Evolutionary conservation across 2,113 vertebrate genomes (phyloP).

Genomic region (Aegithalos caudatus): DNA sequence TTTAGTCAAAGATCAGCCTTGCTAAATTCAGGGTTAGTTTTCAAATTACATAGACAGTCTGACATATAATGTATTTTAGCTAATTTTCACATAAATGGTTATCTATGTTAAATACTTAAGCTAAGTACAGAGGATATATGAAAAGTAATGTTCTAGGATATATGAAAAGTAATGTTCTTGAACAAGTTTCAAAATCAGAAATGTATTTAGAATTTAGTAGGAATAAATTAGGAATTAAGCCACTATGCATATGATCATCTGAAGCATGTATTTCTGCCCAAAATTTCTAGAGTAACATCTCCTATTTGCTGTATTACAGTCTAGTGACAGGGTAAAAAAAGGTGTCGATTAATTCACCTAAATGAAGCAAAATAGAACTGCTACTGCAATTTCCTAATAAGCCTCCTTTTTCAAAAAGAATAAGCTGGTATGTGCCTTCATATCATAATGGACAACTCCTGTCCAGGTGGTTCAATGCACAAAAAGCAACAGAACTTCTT

Average conservation of each 20-base stretch:
- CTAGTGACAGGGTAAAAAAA: background rate
- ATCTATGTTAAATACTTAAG: background rate
- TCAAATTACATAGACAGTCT: background rate
- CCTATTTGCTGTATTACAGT: background rate
- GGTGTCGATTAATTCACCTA: fast-evolving
- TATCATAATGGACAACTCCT: background rate
- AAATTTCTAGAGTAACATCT: background rate
- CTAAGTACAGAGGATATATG: background rate
- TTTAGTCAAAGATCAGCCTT: background rate
- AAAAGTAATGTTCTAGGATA: background rate
- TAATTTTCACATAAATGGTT: background rate
- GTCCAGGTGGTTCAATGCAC: background rate
- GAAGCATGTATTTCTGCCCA: background rate
- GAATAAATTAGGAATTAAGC: background rate
- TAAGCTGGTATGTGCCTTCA: background rate
- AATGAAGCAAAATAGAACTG: background rate
- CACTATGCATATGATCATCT: background rate
- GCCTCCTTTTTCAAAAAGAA: background rate
- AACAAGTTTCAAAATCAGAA: background rate
- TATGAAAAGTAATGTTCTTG: background rate
- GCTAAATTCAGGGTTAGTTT: background rate
- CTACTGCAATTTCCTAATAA: background rate
- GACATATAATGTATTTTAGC: background rate
- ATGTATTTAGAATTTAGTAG: background rate
- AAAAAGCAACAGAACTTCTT: background rate